Base-by-base conservation (phyloP, 2,888 invertebrate species). In the Drosophila setosimentum region DNA sequence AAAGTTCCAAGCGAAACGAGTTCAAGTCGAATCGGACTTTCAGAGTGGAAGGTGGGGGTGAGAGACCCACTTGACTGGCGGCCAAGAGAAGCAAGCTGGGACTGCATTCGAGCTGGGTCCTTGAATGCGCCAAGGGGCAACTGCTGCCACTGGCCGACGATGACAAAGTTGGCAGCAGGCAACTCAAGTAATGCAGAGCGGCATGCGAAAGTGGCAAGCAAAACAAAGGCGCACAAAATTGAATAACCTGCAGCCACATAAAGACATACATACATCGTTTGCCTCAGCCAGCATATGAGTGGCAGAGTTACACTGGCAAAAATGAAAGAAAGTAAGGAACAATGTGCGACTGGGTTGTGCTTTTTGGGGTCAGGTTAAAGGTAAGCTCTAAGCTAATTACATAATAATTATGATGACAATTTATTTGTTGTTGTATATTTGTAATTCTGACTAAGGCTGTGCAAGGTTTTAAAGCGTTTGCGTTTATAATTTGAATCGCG, bases 161-260 rank as follows among this genome's bases (percentile, higher is more conserved):
- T 48, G 80, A 63, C 59, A 65, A 73, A 80, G 81, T 68, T 78
- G 78, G 37, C 70, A 53, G 55, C 61, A 55, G 61, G 21, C 51
- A 40, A 42, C 48, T 68, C 65, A 72, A 66, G 54, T 67, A 73
- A 68, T 63, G 49, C 75, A 33, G 58, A 33, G 58, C 63, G 63
- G 30, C 49, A 67, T 70, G 63, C 81, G 83, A 86, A 86, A 67
- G 57, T 73, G 51, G 62, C 74, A 86, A 86, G 79, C 87, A 83
- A 83, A 83, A 83, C 83, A 83, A 74, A 81, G 71, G 64, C 60
- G 65, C 76, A 57, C 48, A 68, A 73, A 68, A 63, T 50, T 49
- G 65, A 37, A 66, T 45, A 51, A 29, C 33, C 65, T n/a, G 50
- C 61, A 65, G 54, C 35, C 54, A 37, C 24, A 54, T 49, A 18